These are phyloP conservation scores for Malurus elegans DNA, from an alignment of 2,113 vertebrate species.

Conservation along the genomic window DNA sequence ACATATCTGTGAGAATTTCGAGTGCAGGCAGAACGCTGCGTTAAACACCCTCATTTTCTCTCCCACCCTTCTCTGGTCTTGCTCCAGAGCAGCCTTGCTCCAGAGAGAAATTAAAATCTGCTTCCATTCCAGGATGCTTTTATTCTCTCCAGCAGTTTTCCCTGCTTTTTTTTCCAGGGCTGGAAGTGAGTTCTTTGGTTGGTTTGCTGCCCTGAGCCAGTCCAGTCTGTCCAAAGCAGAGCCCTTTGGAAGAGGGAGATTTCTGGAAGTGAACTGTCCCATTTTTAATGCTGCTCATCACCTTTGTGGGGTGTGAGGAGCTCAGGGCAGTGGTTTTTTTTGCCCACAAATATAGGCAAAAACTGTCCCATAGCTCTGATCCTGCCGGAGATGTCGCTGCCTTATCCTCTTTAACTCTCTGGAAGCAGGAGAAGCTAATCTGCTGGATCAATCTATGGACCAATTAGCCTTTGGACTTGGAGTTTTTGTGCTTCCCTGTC, in stretches of 20 bases:
- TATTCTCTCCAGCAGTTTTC: neutral
- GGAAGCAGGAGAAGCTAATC: neutral
- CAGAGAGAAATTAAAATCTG: neutral
- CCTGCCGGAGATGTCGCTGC: neutral
- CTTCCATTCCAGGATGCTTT: neutral
- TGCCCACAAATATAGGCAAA: accelerated
- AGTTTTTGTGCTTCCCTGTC: neutral
- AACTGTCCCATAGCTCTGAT: neutral
- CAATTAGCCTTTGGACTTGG: neutral
- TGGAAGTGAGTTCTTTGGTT: neutral
- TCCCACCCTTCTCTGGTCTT: accelerated
- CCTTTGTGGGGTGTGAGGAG: neutral
- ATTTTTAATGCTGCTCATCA: neutral
- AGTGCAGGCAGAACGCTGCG: neutral
- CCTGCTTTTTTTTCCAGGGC: neutral
- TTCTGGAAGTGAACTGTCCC: neutral
- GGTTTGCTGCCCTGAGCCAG: neutral
- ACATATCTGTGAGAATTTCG: neutral
- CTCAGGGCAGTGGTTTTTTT: accelerated
- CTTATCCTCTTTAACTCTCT: neutral
- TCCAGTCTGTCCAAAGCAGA: neutral
- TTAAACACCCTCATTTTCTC: neutral
- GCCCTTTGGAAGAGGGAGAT: neutral
- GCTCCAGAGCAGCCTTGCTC: neutral
- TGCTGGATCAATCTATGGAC: neutral